Percentiles rank a stretch among this genome's conserved stretches.
Evolutionary conservation across 2,888 invertebrate species (phyloP).

Genomic region (Megalurothrips usitatus): DNA sequence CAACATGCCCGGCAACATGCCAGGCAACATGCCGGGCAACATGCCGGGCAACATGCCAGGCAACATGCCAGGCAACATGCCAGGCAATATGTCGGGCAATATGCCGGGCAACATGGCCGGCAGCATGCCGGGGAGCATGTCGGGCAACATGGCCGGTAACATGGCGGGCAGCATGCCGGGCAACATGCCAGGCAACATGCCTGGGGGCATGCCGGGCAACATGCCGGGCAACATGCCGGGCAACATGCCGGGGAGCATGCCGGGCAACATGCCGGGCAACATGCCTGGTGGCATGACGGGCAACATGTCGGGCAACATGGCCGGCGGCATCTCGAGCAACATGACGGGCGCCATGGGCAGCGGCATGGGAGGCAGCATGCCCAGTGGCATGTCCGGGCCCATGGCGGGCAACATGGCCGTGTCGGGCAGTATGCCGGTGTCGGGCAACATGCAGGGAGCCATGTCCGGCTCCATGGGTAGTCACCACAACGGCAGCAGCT

Average conservation of each 20-base stretch:
- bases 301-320: not conserved
- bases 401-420: not conserved
- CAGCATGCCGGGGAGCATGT: not conserved
- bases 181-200: not conserved
- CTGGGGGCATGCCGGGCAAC: not conserved
- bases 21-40: no score
- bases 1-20: no score
- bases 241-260: not conserved
- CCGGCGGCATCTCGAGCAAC: not conserved
- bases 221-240: not conserved
- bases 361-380: not conserved
- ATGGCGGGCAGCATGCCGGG: not conserved
- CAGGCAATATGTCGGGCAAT: no score
- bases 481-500: not conserved
- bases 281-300: not conserved
- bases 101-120: no score
- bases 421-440: not conserved
- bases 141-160: not conserved
- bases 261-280: not conserved
- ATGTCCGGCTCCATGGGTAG: not conserved
- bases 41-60: no score
- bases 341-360: not conserved
- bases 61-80: no score
- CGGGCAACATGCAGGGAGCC: not conserved
- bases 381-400: not conserved